Evolutionary conservation across 2,113 vertebrate species (phyloP), one percentile per base, ranked within the genome.

Genomic region (Petroica traversi): DNA sequence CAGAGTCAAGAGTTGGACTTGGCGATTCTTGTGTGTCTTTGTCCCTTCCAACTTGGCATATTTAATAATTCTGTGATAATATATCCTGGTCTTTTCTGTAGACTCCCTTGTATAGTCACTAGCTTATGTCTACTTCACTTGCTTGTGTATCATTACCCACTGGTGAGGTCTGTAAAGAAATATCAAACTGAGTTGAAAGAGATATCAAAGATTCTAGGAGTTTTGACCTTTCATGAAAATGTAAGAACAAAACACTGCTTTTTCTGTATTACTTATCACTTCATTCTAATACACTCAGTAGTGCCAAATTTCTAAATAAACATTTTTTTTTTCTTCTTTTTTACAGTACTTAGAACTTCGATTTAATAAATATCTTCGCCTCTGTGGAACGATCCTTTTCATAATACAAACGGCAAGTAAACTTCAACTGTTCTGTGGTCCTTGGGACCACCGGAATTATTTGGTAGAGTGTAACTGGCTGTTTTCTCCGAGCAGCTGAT

Each of bases 321-420:
- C 8, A 18, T 67, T 74, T 69, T 31, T 12, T 86, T 88, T 92
- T 72, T 79, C 58, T 96, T 85, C 57, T 82, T 75, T 81, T 94
- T 93, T 97, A n/a, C 96, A 99, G 99, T 99, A 99, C 78, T 96
- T 99, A 96, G 99, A 99, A 94, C 97, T 99, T 80, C 98, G 99
- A 49, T 99, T 99, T 97, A 99, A 98, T 97, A 98, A 97, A 97
- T 96, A 86, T 7, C 97, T 98, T 29, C 98, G 99, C 48, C 97
- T 99, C 54, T 97, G 98, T 95, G 99, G 99, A 73, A 99, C 98
- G 0, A 8, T 93, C 58, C 95, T 99, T 83, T 99, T 99, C 97
- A 98, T 99, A 59, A 93, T 98, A 94, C 98, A 99, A 97, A 99
- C 99, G 64, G 99, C 99, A 98, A 98, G 98, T 98, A 96, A 79